These are phyloP conservation scores for Athetis lepigone DNA, from an alignment of 2,888 invertebrate species.

Conservation along the genomic window DNA sequence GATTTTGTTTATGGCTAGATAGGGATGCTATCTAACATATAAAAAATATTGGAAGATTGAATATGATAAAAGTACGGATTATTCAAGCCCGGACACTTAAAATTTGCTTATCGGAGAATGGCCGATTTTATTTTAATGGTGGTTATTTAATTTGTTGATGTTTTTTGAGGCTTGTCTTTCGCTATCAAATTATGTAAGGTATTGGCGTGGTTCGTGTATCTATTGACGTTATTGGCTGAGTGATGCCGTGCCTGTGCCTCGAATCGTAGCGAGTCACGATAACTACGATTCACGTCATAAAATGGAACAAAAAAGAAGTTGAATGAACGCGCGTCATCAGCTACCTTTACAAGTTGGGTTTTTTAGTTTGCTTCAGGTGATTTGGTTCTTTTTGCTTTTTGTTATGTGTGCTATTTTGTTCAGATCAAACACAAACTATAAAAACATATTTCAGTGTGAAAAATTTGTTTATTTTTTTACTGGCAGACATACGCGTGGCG, in stretches of 20 bases:
- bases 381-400: no score
- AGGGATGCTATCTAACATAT: no score
- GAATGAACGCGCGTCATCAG: constrained; percentile 38
- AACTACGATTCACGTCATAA: constrained; percentile 41
- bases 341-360: not conserved
- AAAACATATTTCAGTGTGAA: no score
- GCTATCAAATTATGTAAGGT: constrained; percentile 43
- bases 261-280: constrained; percentile 40
- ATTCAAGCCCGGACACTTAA: no score
- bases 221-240: constrained; percentile 31
- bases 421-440: no score
- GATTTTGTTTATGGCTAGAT: no score
- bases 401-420: no score
- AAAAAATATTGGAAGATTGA: no score
- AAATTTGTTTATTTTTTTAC: no score
- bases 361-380: not conserved
- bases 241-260: constrained; percentile 30
- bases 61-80: no score
- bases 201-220: constrained; percentile 29
- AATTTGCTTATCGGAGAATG: no score
- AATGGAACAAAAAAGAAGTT: constrained; percentile 46
- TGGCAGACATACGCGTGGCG: no score
- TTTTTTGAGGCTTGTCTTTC: constrained; percentile 39
- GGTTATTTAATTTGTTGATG: constrained; percentile 43
- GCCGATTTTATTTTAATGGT: constrained; percentile 32